These are phyloP conservation scores for Myotis yumanensis DNA, from an alignment of 2,113 vertebrate species.

Conservation along the genomic window DNA sequence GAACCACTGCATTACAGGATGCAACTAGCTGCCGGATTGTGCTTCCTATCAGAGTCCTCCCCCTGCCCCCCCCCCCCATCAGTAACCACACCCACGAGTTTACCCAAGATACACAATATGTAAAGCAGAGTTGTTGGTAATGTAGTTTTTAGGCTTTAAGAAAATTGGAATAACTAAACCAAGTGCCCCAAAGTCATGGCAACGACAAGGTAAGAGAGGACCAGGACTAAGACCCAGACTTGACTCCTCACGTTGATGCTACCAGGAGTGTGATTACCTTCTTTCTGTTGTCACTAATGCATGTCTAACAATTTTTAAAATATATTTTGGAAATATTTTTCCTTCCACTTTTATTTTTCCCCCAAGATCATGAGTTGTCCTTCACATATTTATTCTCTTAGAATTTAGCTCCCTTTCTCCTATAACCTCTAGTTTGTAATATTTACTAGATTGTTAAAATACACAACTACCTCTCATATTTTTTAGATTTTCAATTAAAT, in stretches of 20 bases:
- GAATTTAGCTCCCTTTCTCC: neutral
- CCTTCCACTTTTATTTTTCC: neutral
- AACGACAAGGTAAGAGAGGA: neutral
- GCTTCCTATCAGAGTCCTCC: neutral
- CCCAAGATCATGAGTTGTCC: neutral
- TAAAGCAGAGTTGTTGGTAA: neutral
- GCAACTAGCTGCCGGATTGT: neutral
- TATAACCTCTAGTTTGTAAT: conserved; percentile 29
- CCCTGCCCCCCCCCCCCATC: neutral
- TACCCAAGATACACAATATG: neutral
- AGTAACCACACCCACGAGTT: neutral
- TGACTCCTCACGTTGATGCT: neutral
- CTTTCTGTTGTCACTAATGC: neutral
- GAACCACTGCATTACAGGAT: neutral
- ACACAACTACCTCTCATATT: conserved; percentile 39
- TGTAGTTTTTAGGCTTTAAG: neutral
- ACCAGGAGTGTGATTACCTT: neutral
- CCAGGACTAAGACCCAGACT: neutral
- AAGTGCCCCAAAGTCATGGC: neutral
- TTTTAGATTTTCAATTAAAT: conserved; percentile 31
- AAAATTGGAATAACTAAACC: neutral
- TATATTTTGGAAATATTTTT: conserved; percentile 5
- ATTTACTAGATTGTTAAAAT: conserved; percentile 41
- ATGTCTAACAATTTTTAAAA: neutral
- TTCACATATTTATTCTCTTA: conserved; percentile 38